Evolutionary conservation across 2,888 invertebrate species (phyloP).

Genomic region (Amblyteles armatorius): DNA sequence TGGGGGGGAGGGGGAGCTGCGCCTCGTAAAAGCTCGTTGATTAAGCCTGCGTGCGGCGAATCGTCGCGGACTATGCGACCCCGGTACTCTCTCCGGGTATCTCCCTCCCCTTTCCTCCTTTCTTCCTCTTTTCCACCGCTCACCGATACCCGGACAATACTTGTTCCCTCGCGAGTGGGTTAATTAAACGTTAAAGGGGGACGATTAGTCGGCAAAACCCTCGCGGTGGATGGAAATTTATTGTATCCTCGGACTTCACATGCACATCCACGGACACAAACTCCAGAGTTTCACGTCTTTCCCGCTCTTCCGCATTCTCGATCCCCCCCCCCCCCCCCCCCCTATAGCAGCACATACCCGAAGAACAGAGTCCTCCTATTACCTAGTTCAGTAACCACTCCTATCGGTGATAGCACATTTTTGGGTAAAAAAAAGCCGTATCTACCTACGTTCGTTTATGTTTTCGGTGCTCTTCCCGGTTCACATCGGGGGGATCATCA

Average conservation of each 20-base stretch:
- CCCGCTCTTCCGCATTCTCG: neutral
- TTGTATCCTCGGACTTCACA: constrained; percentile 67
- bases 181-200: constrained; percentile 77
- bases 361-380: neutral
- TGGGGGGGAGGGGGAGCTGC: constrained; percentile 23
- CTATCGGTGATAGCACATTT: neutral
- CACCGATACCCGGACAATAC: constrained; percentile 70
- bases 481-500: neutral
- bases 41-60: constrained; percentile 65
- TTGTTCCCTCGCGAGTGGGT: constrained; percentile 67
- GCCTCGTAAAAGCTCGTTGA: constrained; percentile 69
- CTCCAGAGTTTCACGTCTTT: constrained; percentile 20
- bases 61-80: constrained; percentile 46
- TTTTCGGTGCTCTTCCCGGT: neutral
- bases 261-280: neutral
- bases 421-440: neutral
- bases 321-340: neutral
- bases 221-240: constrained; percentile 73
- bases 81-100: constrained; percentile 33
- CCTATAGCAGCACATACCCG: neutral
- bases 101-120: constrained; percentile 13
- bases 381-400: neutral
- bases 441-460: neutral
- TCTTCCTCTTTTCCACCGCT: constrained; percentile 25
- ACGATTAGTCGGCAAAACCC: constrained; percentile 74